Evolutionary conservation across 1,140 invertebrate species (phyloP).

Genomic region (Tetranychus cinnabarinus): DNA sequence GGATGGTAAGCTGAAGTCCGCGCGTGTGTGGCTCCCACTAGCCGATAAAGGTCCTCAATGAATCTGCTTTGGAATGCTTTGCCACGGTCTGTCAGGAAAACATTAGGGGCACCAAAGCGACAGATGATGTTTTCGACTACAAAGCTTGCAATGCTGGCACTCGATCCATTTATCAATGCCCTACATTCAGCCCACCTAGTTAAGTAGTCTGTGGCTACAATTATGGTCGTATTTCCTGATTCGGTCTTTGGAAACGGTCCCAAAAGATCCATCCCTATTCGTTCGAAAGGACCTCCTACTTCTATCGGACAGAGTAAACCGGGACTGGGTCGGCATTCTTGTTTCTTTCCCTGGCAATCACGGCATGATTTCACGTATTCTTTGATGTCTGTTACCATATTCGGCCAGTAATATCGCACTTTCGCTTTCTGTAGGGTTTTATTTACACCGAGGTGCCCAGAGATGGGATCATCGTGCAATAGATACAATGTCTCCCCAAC

Average conservation of each 20-base stretch:
- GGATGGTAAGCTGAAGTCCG: constrained; percentile 11
- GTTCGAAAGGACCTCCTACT: constrained; percentile 9
- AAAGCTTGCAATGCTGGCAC: constrained; percentile 1
- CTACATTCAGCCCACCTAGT: constrained; percentile 13
- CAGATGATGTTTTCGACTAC: constrained; percentile 17
- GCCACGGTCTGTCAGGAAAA: constrained; percentile 14
- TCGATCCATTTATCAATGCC: constrained; percentile 6
- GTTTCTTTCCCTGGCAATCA: not conserved
- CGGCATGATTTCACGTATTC: not conserved
- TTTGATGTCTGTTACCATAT: not conserved
- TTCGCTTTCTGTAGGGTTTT: not conserved
- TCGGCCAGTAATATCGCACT: not conserved
- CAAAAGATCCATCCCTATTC: constrained; percentile 15
- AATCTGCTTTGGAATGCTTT: not conserved
- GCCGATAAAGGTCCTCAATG: not conserved
- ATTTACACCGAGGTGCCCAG: not conserved
- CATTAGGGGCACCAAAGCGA: constrained; percentile 16
- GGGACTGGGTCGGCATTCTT: not conserved
- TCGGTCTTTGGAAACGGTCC: constrained; percentile 11
- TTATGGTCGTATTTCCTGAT: constrained; percentile 14
- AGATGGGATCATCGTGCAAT: not conserved
- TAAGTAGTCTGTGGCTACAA: constrained; percentile 14
- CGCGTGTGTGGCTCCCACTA: constrained; percentile 9
- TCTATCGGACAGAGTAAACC: constrained; percentile 6
- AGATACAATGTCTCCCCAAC: not conserved